Conservation (phyloP, 1,140 invertebrate genomes). For the Pseudobourletiella spinata region DNA sequence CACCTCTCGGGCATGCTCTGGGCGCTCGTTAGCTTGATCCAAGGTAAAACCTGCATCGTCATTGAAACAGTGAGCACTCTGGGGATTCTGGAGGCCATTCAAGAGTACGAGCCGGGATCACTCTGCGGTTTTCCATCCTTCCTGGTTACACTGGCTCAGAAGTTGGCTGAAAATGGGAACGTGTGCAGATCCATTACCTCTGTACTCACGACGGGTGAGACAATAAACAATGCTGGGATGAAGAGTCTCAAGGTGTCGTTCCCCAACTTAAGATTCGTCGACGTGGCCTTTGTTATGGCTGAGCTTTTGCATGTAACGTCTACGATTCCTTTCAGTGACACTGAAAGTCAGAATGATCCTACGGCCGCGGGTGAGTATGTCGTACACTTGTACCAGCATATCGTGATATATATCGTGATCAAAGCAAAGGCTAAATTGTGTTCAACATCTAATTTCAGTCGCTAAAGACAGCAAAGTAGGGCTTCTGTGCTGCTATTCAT, state of each 20-base stretch:
- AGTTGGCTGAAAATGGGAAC: neutral
- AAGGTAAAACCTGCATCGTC: neutral
- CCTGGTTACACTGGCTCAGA: neutral
- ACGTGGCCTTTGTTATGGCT: neutral
- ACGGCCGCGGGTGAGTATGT: no score
- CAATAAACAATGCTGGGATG: neutral
- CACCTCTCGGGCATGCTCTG: neutral
- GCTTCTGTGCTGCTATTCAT: neutral
- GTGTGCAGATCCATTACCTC: neutral
- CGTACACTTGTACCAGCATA: no score
- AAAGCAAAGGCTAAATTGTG: no score
- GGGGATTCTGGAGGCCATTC: neutral
- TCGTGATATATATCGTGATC: no score
- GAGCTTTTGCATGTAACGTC: neutral
- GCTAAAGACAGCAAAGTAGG: neutral
- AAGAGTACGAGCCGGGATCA: neutral
- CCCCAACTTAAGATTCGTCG: neutral
- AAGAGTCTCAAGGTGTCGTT: neutral
- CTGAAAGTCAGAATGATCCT: no score
- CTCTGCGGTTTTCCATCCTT: conserved; percentile 4
- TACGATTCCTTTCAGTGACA: neutral
- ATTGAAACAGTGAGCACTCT: neutral
- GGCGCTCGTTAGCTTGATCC: neutral
- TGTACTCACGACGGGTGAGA: neutral
- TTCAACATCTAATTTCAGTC: no score